Percentiles rank a stretch among this genome's conserved stretches.
These are phyloP conservation scores for Nicator chloris DNA, from an alignment of 2,113 vertebrate species.

Conservation along the genomic window DNA sequence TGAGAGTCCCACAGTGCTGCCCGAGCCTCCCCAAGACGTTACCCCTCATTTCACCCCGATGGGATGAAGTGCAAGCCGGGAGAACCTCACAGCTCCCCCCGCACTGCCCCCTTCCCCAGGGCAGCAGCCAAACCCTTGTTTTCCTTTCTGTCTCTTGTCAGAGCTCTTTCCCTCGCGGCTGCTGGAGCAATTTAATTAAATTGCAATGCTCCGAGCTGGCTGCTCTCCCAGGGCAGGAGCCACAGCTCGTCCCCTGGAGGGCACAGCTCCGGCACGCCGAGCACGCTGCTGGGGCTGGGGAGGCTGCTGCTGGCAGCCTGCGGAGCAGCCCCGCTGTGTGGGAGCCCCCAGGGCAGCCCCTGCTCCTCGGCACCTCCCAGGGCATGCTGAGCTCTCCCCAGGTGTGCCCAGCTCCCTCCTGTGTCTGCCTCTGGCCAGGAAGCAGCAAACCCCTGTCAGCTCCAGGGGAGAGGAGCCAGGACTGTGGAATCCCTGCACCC, in stretches of 20 bases:
- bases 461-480: not conserved
- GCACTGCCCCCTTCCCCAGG: not conserved
- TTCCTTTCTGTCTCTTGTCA: not conserved
- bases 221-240: slow-evolving; percentile 39
- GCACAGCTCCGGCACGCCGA: slow-evolving; percentile 11
- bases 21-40: too few species aligned
- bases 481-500: too few species aligned
- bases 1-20: not conserved
- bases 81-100: not conserved
- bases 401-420: not conserved
- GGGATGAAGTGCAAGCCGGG: not conserved
- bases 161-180: not conserved
- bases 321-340: not conserved
- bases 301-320: not conserved
- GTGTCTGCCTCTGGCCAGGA: not conserved
- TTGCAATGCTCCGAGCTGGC: not conserved
- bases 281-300: not conserved
- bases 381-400: not conserved
- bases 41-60: accelerated
- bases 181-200: slow-evolving; percentile 27
- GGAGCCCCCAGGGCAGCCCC: not conserved
- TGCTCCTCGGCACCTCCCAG: not conserved
- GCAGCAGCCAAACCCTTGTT: not conserved
- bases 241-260: slow-evolving; percentile 27
- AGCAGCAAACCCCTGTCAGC: not conserved